Conservation (phyloP, 2,797 vertebrate genomes). For the Galago senegalensis region DNA sequence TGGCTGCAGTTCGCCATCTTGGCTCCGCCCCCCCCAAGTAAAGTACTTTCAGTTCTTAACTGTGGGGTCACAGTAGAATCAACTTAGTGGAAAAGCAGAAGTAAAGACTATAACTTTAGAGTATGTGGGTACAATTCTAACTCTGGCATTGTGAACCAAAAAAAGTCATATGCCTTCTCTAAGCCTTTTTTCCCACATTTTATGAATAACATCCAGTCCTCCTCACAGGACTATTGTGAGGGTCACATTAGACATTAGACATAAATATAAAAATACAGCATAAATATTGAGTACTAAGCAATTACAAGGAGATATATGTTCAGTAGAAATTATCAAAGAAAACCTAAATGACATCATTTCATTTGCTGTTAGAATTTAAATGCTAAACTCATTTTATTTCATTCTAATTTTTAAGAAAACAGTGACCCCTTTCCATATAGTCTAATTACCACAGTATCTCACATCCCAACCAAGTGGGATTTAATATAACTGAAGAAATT, state of each 20-base stretch:
- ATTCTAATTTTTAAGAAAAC: neutral
- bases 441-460: neutral
- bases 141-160: neutral
- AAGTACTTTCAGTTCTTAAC: neutral
- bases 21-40: neutral
- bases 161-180: neutral
- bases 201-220: neutral
- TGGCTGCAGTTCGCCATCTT: no score
- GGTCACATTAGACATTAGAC: neutral
- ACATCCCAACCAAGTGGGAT: neutral
- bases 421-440: neutral
- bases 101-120: neutral
- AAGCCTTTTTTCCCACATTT: neutral
- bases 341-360: neutral
- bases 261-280: neutral
- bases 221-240: neutral
- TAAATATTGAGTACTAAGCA: neutral
- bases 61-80: neutral
- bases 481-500: neutral
- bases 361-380: neutral
- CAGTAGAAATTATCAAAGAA: neutral
- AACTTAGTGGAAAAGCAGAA: neutral
- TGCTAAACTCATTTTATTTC: neutral
- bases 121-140: neutral
- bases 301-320: neutral